Evolutionary conservation across 2,113 vertebrate genomes (phyloP).

Genomic region (Takifugu bimaculatus): DNA sequence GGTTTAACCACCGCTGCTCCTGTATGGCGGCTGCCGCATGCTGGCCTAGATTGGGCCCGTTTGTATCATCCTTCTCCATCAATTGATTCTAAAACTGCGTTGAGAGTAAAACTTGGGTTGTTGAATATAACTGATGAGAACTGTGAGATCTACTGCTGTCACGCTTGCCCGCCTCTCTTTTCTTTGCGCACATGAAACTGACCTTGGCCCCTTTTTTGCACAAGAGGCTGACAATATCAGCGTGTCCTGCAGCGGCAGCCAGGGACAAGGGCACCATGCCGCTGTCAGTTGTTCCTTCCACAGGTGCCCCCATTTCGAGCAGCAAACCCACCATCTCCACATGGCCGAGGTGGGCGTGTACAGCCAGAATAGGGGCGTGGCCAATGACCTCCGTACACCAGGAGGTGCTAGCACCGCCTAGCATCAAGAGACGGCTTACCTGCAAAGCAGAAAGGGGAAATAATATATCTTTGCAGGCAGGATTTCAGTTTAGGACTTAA

Average conservation of each 20-base stretch:
- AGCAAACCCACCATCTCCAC: constrained; percentile 87
- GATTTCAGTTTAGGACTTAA: too few species aligned
- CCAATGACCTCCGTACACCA: constrained; percentile 93
- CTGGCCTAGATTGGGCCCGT: constrained; percentile 50
- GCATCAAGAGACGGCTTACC: constrained; percentile 95
- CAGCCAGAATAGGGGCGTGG: constrained; percentile 88
- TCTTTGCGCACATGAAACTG: constrained; percentile 30
- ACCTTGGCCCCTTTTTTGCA: constrained; percentile 90
- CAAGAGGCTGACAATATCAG: constrained; percentile 82
- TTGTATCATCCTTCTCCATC: constrained; percentile 45
- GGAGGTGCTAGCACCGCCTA: constrained; percentile 91
- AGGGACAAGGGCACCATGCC: constrained; percentile 91
- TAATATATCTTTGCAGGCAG: neutral
- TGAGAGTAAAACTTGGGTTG: constrained; percentile 29
- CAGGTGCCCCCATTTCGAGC: constrained; percentile 84
- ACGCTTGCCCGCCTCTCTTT: neutral
- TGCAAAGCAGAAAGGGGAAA: constrained; percentile 45
- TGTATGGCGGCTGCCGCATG: constrained; percentile 1
- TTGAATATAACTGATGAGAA: constrained; percentile 25
- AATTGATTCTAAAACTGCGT: constrained; percentile 42
- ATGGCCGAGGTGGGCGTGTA: constrained; percentile 91
- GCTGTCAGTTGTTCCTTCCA: constrained; percentile 82
- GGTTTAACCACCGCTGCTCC: constrained; percentile 32
- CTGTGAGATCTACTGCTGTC: constrained; percentile 4
- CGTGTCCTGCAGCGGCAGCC: constrained; percentile 85